A percentile compares a stretch with the other conserved stretches of the same genome.
These are phyloP conservation scores for Sinonovacula constricta DNA, from an alignment of 1,140 invertebrate species.

Conservation along the genomic window DNA sequence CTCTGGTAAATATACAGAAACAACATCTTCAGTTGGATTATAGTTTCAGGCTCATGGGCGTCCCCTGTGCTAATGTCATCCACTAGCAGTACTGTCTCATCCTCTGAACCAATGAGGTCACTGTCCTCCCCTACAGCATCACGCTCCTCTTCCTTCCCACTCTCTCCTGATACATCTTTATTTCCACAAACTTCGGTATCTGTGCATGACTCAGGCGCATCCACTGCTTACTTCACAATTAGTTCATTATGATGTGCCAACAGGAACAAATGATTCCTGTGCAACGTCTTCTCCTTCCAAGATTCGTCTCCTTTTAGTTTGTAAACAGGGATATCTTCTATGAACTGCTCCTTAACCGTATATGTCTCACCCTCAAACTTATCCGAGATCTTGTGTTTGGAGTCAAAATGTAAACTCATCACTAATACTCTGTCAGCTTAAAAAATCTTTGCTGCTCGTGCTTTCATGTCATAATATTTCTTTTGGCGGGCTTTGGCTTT, in stretches of 20 bases:
- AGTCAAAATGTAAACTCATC: neutral
- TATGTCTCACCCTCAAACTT: neutral
- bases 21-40: neutral
- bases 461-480: conserved; percentile 4
- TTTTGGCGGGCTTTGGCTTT: neutral
- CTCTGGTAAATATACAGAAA: neutral
- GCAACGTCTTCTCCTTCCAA: neutral
- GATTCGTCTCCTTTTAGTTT: neutral
- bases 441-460: neutral
- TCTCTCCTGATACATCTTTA: neutral
- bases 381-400: conserved; percentile 18
- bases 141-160: neutral
- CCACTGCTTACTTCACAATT: neutral
- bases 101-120: neutral
- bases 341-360: neutral
- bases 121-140: neutral
- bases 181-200: neutral
- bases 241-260: neutral
- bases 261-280: conserved; percentile 4
- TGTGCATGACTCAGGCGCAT: neutral
- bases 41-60: neutral
- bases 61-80: neutral
- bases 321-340: conserved; percentile 18
- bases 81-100: neutral
- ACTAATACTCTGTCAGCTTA: conserved; percentile 6